phyloP scores from a whole-genome alignment of 2,888 invertebrate species.

The Drosophila birchii region DNA sequence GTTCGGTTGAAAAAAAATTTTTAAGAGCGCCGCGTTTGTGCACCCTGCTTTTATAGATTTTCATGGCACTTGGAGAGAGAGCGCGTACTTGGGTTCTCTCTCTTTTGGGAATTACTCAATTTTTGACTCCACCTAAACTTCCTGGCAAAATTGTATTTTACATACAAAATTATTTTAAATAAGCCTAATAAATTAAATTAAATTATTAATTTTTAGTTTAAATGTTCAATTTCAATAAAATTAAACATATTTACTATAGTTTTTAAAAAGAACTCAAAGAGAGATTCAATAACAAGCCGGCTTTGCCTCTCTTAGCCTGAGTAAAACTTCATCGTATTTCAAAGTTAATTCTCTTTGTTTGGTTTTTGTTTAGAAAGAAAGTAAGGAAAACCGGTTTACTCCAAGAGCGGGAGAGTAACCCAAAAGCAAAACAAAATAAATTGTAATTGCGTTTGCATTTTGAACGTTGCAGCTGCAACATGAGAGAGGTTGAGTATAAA shows the following conservation, averaged over 20 bases:
- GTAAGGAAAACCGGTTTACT: slow-evolving; percentile 8
- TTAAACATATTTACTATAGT: background rate
- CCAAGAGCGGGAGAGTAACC: background rate
- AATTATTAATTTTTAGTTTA: background rate
- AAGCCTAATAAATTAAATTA: background rate
- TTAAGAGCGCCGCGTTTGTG: background rate
- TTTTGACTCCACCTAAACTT: background rate
- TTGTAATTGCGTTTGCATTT: slow-evolving; percentile 10
- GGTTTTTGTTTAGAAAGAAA: background rate
- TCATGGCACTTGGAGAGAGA: no score
- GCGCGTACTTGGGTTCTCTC: background rate
- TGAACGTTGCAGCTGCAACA: slow-evolving; percentile 11
- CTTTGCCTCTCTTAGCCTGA: background rate
- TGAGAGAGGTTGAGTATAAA: slow-evolving; percentile 35
- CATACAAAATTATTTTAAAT: background rate
- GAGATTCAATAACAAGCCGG: slow-evolving; percentile 4
- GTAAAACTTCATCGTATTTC: background rate
- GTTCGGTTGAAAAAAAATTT: slow-evolving; percentile 5
- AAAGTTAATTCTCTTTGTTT: background rate
- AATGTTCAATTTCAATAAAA: background rate
- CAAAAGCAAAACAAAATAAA: background rate
- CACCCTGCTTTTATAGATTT: slow-evolving; percentile 8
- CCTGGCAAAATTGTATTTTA: background rate
- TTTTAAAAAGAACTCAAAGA: background rate
- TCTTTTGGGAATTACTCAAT: background rate